These are phyloP conservation scores for Gobio gobio DNA, from an alignment of 2,113 vertebrate species.

Conservation along the genomic window DNA sequence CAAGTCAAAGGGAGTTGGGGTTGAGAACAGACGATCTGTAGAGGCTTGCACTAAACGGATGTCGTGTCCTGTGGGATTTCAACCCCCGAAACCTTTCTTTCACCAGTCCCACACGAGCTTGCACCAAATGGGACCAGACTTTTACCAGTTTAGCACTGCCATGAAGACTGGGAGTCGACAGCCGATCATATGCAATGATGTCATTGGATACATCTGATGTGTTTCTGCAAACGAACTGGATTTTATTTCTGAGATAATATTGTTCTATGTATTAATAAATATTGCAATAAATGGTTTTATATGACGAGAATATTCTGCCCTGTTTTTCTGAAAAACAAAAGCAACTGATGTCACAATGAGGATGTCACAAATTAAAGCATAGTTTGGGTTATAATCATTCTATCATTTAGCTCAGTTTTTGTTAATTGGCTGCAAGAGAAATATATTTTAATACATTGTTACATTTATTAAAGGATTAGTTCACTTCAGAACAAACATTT, in stretches of 20 bases:
- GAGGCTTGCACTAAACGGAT: constrained; percentile 77
- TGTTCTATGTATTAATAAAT: constrained; percentile 2
- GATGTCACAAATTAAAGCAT: no score
- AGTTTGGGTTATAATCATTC: no score
- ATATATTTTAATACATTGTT: background rate
- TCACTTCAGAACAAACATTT: no score
- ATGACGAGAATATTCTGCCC: background rate
- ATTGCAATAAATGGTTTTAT: constrained; percentile 24
- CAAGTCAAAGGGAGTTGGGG: constrained; percentile 77
- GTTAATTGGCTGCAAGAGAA: background rate
- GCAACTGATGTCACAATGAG: background rate
- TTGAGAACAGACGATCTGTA: constrained; percentile 52
- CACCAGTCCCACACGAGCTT: constrained; percentile 89
- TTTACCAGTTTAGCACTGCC: constrained; percentile 86
- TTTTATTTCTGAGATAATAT: background rate
- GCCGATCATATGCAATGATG: constrained; percentile 95
- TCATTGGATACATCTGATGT: constrained; percentile 89
- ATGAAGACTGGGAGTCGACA: constrained; percentile 95
- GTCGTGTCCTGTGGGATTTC: constrained; percentile 88
- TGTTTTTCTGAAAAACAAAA: background rate
- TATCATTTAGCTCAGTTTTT: background rate
- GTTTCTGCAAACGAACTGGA: constrained; percentile 21
- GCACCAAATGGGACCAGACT: constrained; percentile 82
- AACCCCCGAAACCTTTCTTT: constrained; percentile 82
- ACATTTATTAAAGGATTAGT: background rate